Evolutionary conservation across 2,888 invertebrate genomes (phyloP), one percentile per base, ranked within the genome.

Genomic region (Chrysodeixis includens): DNA sequence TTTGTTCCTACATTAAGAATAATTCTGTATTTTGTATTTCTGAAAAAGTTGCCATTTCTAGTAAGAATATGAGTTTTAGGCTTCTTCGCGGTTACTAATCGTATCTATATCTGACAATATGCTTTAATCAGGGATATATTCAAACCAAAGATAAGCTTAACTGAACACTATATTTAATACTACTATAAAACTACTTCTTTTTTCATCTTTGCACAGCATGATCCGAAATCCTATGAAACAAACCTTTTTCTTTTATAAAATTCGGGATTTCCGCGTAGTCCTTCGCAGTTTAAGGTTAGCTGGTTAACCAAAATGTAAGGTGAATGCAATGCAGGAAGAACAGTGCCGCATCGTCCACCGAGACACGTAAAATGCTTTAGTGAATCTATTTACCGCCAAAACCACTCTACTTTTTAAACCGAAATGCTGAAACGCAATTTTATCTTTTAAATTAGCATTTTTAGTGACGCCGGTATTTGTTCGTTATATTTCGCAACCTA

Each of bases 351-450:
- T 81, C 76, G 79, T 78, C 72, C 84, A 78, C 84, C 77, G 85
- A 82, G 85, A 94, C 93, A 92, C 84, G 92, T 90, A 92, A 90
- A 93, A 92, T 91, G 93, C 88, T 93, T 90, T 92, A 93, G 91
- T 83, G 88, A 87, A 90, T 90, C 90, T 90, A 91, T 92, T 92
- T 89, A 89, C 88, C 86, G 74, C 88, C 81, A 82, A 88, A 91
- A 90, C 88, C 87, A 86, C 88, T 85, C 83, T 83, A 82, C 85
- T 85, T 85, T 86, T 90, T 90, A 79, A 78, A 71, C 75, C 70
- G 74, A 87, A 87, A 85, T 70, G 68, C 67, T 71, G 71, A 66
- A 74, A 74, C 58, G 67, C 70, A 85, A 86, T 89, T 88, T 84
- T 85, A 82, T 83, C 74, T 80, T 78, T 74, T 67, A 73, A 80